Evolutionary conservation across 2,113 vertebrate species (phyloP).

Genomic region (Drymodes brunneopygia): DNA sequence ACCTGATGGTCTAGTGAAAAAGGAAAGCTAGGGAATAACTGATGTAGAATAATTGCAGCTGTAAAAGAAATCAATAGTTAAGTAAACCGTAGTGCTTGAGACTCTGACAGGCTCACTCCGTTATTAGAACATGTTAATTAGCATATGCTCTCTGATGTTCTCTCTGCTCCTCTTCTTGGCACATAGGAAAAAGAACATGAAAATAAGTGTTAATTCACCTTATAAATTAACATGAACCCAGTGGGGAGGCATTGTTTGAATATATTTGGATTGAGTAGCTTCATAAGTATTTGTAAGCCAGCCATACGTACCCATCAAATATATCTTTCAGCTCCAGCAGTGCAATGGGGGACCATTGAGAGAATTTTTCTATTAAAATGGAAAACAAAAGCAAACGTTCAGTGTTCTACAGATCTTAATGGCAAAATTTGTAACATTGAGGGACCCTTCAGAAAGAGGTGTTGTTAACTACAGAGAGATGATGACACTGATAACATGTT

Average conservation of each 20-base stretch:
- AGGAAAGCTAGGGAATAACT: not conserved
- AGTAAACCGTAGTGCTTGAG: not conserved
- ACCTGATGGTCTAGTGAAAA: not conserved
- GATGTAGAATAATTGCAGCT: not conserved
- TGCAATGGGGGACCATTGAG: not conserved
- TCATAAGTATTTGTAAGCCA: not conserved
- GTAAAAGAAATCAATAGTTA: not conserved
- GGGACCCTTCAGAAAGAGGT: not conserved
- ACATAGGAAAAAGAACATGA: not conserved
- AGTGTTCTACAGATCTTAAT: not conserved
- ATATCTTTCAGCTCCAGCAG: not conserved
- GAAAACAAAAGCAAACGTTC: not conserved
- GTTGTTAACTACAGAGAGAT: not conserved
- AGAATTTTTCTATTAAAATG: not conserved
- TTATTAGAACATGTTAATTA: conserved; percentile 52
- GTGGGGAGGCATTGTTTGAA: not conserved
- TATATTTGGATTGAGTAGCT: conserved; percentile 57
- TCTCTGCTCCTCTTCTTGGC: not conserved
- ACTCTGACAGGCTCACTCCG: not conserved
- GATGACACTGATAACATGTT: conserved; percentile 35
- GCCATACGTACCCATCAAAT: not conserved
- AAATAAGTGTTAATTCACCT: conserved; percentile 64
- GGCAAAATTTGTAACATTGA: not conserved
- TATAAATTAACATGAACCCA: conserved; percentile 69
- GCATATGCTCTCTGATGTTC: not conserved